Conservation (phyloP, 2,888 invertebrate species). For the Julus scanicus region DNA sequence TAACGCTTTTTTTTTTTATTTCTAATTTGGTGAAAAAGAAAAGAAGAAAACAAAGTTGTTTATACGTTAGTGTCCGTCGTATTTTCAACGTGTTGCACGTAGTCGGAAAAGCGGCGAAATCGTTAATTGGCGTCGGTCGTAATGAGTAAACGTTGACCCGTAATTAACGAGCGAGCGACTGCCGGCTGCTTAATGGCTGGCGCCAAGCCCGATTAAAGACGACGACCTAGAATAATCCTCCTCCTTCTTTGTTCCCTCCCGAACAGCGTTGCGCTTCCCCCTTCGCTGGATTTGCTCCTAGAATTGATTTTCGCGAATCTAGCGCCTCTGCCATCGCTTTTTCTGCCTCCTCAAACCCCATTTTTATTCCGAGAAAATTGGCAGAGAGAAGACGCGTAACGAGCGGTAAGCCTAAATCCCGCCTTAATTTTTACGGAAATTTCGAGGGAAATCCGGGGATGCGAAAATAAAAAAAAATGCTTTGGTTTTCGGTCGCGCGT, state of each 20-base stretch:
- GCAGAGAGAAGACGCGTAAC: constrained; percentile 2
- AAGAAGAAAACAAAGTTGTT: constrained; percentile 9
- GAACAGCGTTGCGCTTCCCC: too few relatives aligned
- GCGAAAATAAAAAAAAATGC: not conserved
- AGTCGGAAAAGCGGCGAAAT: not conserved
- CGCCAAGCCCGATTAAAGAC: constrained; percentile 33
- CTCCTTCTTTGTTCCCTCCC: not conserved
- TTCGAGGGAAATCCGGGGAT: not conserved
- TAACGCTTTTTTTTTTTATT: not conserved
- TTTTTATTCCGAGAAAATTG: constrained; percentile 18
- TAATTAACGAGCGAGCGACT: constrained; percentile 31
- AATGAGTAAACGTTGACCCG: constrained; percentile 33
- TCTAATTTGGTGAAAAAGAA: not conserved
- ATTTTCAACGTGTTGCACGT: constrained; percentile 8
- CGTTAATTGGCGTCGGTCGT: constrained; percentile 28
- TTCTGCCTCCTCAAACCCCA: not conserved
- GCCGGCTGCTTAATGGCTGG: constrained; percentile 22
- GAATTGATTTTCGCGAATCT: constrained; percentile 14
- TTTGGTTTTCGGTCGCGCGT: not conserved
- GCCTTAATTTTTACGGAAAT: constrained; percentile 4
- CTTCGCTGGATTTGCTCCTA: not conserved
- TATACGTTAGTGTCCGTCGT: not conserved
- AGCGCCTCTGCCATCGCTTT: not conserved
- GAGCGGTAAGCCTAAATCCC: constrained; percentile 22
- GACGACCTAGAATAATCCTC: not conserved